Evolutionary conservation across 2,888 invertebrate genomes (phyloP).

Genomic region (Allophyes oxyacanthae): DNA sequence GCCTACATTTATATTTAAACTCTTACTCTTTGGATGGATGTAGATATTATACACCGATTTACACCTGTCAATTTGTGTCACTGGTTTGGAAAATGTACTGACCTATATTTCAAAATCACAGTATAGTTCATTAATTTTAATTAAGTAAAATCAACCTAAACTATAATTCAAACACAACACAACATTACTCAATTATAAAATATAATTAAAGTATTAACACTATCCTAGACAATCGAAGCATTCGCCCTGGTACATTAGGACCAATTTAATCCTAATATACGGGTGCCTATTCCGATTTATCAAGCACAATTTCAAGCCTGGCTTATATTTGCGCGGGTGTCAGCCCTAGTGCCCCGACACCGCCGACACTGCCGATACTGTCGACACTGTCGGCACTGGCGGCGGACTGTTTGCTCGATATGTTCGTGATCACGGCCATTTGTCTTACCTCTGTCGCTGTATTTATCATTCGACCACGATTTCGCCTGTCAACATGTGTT

Average conservation of each 20-base stretch:
- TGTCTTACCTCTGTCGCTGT: slow-evolving; percentile 55
- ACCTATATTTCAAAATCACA: no score
- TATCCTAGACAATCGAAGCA: no score
- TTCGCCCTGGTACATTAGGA: neutral
- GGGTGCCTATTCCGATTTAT: neutral
- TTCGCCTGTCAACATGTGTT: slow-evolving; percentile 39
- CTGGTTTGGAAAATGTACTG: no score
- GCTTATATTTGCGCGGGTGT: slow-evolving; percentile 5
- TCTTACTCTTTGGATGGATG: neutral
- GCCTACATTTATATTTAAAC: neutral
- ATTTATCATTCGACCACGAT: slow-evolving; percentile 57
- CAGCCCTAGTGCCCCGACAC: slow-evolving; percentile 26
- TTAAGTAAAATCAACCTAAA: no score
- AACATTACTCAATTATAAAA: no score
- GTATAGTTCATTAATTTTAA: no score
- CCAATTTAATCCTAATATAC: neutral
- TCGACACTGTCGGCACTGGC: slow-evolving; percentile 5
- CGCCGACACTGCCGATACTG: slow-evolving; percentile 10
- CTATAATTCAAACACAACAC: no score
- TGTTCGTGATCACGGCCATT: slow-evolving; percentile 41
- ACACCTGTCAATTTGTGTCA: no score
- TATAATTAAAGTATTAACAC: no score
- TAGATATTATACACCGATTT: neutral
- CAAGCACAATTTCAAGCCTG: neutral
- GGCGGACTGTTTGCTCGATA: slow-evolving; percentile 34